Percentiles rank a stretch among this genome's conserved stretches.
Conservation (phyloP, 2,113 vertebrate genomes). For the Amphilophus citrinellus region DNA sequence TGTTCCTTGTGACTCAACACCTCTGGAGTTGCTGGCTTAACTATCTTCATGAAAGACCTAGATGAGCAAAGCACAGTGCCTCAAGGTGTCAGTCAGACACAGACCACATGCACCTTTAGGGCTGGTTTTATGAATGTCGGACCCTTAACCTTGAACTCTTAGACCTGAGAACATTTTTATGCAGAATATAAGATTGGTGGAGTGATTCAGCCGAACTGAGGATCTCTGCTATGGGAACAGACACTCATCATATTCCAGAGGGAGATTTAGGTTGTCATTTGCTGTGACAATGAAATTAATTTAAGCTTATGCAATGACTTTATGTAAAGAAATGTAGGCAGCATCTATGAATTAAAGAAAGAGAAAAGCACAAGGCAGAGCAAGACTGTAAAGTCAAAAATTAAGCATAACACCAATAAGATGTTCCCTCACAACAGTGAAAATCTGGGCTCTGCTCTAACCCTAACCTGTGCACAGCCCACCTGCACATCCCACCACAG, state of each 20-base stretch:
- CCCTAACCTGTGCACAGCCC: neutral
- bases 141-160: neutral
- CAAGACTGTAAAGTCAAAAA: neutral
- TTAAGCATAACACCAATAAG: neutral
- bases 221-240: neutral
- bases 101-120: neutral
- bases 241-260: neutral
- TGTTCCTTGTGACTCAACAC: neutral
- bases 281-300: neutral
- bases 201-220: neutral
- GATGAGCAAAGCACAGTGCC: neutral
- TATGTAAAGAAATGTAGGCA: neutral
- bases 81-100: neutral
- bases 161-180: neutral
- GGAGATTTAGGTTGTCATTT: neutral
- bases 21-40: neutral
- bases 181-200: neutral
- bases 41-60: neutral
- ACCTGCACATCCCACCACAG: neutral
- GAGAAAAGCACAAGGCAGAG: neutral
- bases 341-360: neutral
- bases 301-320: neutral
- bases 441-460: neutral
- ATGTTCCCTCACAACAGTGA: neutral
- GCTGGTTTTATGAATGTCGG: neutral